These are phyloP conservation scores for Rousettus madagascariensis DNA, from an alignment of 2,797 vertebrate genomes.

Conservation along the genomic window DNA sequence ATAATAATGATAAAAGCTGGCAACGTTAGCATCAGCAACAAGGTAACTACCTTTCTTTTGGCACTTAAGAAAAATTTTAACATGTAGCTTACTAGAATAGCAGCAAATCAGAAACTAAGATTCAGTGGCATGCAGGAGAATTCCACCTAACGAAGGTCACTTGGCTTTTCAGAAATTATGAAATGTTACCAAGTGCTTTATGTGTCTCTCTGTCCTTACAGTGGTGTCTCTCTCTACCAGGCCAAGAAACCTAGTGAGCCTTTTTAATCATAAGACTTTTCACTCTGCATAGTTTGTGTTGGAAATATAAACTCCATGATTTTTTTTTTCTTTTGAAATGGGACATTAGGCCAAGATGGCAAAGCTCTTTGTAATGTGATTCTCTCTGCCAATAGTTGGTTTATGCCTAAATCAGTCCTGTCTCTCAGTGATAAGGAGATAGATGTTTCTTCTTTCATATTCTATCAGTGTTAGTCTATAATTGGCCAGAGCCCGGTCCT, in stretches of 20 bases:
- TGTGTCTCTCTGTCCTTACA: not conserved
- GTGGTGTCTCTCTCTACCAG: not conserved
- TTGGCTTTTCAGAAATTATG: not conserved
- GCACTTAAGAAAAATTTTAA: not conserved
- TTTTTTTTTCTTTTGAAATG: not conserved
- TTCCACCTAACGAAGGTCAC: not conserved
- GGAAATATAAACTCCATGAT: not conserved
- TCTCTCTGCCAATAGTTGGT: not conserved
- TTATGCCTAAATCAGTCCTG: conserved; percentile 23
- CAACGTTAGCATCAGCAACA: not conserved
- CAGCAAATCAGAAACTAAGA: not conserved
- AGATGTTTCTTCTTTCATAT: not conserved
- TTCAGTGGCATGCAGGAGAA: not conserved
- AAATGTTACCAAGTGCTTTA: not conserved
- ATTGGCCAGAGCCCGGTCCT: not conserved
- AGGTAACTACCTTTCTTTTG: not conserved
- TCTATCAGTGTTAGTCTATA: not conserved
- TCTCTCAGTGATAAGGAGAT: not conserved
- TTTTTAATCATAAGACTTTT: not conserved
- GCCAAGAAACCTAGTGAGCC: not conserved
- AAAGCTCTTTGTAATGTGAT: not conserved
- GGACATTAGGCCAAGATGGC: not conserved
- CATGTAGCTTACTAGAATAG: not conserved
- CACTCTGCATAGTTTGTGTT: not conserved
- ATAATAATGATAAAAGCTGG: not conserved